Base-by-base conservation (phyloP, 1,140 invertebrate species). In the Bacillus rossius region DNA sequence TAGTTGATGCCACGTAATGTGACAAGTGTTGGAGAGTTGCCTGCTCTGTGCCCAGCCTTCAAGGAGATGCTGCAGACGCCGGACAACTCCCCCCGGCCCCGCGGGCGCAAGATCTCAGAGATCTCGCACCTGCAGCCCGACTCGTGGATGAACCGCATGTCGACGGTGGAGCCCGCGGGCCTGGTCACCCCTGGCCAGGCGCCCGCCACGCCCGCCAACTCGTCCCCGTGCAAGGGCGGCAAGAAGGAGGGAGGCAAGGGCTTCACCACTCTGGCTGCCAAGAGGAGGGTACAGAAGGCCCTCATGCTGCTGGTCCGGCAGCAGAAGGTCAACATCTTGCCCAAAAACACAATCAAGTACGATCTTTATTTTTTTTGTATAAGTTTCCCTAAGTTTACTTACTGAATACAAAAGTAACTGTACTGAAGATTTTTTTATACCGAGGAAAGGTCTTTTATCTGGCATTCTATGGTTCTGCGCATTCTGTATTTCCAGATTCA, bases 251-350 rank as follows among this genome's bases (percentile, higher is more conserved):
- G 68, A 45, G 84, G 87, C 60, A 88, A 88, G 68, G 88, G 88
- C 57, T 94, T 93, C 65, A 93, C 93, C 87, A 94, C 91, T 22
- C 76, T 94, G 43, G 90, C 88, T 10, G 87, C 90, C 19, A 93
- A 91, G 67, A 82, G 85, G 55, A 81, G 88, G 66, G 75, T 97
- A 43, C 89, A 92, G 64, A 94, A 91, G 76, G 91, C 91, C 52
- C 79, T 96, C 60, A 89, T 88, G 77, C 29, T 34, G 5, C 29
- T 34, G 29, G 29, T 34, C 29, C 4, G 29, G 29, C 29, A 34
- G 10, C 29, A 34, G 77, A 95, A 92, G 75, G 92, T 96, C 81
- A 94, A 93, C 71, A 84, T 95, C 67, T 80, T 94, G 63, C 90
- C 91, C 67, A 94, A 92, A 78, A 92, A 88, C 72, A 86, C 83